These are phyloP conservation scores for Papilio polyxenes DNA, from an alignment of 1,140 invertebrate genomes.

Conservation along the genomic window DNA sequence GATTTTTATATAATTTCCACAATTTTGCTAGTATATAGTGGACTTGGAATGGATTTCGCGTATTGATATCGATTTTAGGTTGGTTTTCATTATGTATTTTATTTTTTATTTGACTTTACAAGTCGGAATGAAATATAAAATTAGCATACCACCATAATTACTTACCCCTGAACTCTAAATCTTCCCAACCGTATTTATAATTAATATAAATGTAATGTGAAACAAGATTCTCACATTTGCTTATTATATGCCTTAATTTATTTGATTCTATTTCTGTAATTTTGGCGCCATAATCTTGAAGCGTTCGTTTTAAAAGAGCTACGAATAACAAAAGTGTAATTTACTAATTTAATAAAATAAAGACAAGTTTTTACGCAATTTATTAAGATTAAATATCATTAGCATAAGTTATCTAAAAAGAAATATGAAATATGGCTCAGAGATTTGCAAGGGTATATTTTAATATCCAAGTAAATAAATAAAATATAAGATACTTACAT, in stretches of 20 bases:
- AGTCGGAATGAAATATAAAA: background rate
- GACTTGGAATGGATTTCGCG: too few species aligned
- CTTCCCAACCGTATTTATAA: constrained; percentile 25
- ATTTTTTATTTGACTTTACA: too few species aligned
- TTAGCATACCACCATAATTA: background rate
- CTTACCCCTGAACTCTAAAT: constrained; percentile 46
- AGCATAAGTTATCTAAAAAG: background rate
- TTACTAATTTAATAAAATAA: background rate
- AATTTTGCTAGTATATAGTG: too few species aligned
- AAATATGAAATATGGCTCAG: background rate
- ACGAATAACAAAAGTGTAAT: background rate
- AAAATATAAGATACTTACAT: constrained; percentile 37
- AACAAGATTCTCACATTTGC: constrained; percentile 42
- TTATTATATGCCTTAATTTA: constrained; percentile 40
- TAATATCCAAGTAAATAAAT: background rate
- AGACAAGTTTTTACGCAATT: background rate
- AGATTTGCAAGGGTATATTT: background rate
- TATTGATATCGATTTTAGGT: too few species aligned
- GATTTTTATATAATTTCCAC: too few species aligned
- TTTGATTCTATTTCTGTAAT: constrained; percentile 30
- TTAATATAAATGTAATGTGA: constrained; percentile 44
- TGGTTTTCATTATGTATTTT: too few species aligned
- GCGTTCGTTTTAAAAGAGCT: constrained; percentile 45
- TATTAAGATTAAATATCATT: background rate
- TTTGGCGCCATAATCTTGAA: constrained; percentile 42